Evolutionary conservation across 2,113 vertebrate genomes (phyloP), one percentile per base, ranked within the genome.

Genomic region (Periophthalmus modestus): DNA sequence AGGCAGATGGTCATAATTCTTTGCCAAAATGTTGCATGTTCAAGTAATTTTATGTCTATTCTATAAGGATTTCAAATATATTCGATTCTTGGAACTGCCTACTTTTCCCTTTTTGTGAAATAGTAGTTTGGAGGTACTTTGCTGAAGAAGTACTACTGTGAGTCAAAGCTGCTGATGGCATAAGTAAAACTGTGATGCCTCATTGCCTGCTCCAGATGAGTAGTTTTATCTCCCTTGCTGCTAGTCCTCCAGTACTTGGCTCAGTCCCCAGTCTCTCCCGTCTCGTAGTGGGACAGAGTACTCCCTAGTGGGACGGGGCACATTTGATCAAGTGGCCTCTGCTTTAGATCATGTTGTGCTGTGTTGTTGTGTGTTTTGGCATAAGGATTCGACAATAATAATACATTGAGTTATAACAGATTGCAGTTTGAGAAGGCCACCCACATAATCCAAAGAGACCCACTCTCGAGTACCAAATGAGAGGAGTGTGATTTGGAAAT

Each of bases 141-240:
- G 34, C 70, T 54, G 23, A 36, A 58, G 79, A 75, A 66, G 50
- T 15, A 57, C 47, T 39, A 24, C 76, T 19, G 59, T 59, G 63
- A 63, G 66, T 66, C 52, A 61, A 28, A 74, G 39, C 57, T 63
- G 47, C 62, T 65, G 62, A 65, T 65, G 62, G 62, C 34, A 39
- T 65, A 65, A 65, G 62, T 36, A 65, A 65, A 13, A 43, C 34
- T 36, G 73, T 74, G 50, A 69, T 70, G 66, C 71, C 79, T 78
- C 72, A 77, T 83, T 89, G 74, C 70, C 47, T 69, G 39, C 71
- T 86, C 69, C 2, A 69, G 69, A 81, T 84, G 82, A 78, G 79
- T 81, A 73, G 79, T 71, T 84, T 82, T 74, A 86, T 87, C 86
- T 86, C 77, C 80, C 68, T 65, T 65, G 66, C 72, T 54, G 18